Percentiles rank a stretch among this genome's conserved stretches.
Conservation (phyloP, 2,797 vertebrate genomes). For the Bucorvus abyssinicus region DNA sequence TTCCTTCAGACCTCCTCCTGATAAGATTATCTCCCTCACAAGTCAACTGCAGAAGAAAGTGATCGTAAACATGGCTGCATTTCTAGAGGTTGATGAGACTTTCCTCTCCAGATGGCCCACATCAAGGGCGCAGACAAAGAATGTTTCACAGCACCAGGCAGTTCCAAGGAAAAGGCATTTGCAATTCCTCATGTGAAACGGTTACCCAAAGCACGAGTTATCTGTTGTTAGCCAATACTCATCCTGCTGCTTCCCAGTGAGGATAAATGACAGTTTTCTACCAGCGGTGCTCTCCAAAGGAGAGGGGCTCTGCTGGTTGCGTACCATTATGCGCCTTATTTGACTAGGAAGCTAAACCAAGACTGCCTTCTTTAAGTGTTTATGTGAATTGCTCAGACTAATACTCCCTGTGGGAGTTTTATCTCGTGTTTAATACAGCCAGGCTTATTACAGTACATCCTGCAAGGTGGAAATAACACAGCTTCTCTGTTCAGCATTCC, state of each 20-base stretch:
- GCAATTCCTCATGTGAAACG: neutral
- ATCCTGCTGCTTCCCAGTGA: neutral
- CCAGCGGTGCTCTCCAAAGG: neutral
- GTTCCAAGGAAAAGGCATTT: neutral
- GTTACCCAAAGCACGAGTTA: neutral
- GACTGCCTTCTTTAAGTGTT: neutral
- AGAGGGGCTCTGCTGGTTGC: neutral
- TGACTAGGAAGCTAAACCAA: neutral
- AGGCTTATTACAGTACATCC: neutral
- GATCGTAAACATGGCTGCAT: neutral
- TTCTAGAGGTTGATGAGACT: neutral
- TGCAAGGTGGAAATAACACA: slow-evolving; percentile 35
- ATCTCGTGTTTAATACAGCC: slow-evolving; percentile 2
- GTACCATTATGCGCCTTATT: neutral
- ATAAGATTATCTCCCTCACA: neutral
- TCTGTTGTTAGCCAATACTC: neutral
- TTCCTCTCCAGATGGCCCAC: slow-evolving; percentile 77
- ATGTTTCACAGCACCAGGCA: neutral
- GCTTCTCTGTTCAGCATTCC: slow-evolving; percentile 25
- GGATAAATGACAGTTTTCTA: neutral
- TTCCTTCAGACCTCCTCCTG: slow-evolving; percentile 17
- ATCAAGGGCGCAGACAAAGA: slow-evolving; percentile 55
- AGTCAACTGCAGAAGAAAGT: slow-evolving; percentile 24
- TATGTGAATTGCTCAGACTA: neutral
- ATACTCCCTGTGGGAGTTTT: slow-evolving; percentile 11